phyloP scores from a whole-genome alignment of 2,888 invertebrate species.

The Metallyticus violacea region DNA sequence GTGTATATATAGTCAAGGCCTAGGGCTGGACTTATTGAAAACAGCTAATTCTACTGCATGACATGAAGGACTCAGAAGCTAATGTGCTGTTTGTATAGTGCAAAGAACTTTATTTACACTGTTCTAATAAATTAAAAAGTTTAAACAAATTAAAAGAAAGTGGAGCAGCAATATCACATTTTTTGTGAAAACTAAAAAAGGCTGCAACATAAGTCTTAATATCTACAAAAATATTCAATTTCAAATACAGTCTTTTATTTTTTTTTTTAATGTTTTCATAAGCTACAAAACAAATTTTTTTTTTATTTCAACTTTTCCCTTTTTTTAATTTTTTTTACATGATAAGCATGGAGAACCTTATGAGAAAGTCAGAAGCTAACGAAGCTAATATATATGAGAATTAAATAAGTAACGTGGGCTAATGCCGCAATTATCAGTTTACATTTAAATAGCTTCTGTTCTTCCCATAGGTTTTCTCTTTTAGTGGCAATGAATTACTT shows the following conservation, averaged over 20 bases:
- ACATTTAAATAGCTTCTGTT: neutral
- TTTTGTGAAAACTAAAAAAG: neutral
- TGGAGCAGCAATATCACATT: neutral
- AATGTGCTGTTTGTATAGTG: neutral
- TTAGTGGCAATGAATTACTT: neutral
- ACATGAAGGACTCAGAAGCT: neutral
- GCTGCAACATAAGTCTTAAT: neutral
- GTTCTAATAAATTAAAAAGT: neutral
- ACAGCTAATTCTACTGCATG: neutral
- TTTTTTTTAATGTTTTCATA: conserved; percentile 2
- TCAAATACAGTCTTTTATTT: conserved; percentile 17
- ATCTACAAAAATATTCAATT: neutral
- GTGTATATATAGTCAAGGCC: too few relatives aligned
- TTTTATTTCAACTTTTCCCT: neutral
- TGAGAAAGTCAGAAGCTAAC: neutral
- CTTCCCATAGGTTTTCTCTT: neutral
- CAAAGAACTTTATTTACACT: neutral
- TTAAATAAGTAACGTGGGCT: neutral
- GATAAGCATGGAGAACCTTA: neutral
- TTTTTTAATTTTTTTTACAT: conserved; percentile 4
- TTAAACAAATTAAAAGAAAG: neutral
- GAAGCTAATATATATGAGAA: neutral
- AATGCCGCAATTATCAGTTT: neutral
- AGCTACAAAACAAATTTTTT: conserved; percentile 15
- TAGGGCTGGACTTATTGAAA: too few relatives aligned